Evolutionary conservation across 2,113 vertebrate genomes (phyloP), one percentile per base, ranked within the genome.

Genomic region (Syrrhaptes paradoxus): DNA sequence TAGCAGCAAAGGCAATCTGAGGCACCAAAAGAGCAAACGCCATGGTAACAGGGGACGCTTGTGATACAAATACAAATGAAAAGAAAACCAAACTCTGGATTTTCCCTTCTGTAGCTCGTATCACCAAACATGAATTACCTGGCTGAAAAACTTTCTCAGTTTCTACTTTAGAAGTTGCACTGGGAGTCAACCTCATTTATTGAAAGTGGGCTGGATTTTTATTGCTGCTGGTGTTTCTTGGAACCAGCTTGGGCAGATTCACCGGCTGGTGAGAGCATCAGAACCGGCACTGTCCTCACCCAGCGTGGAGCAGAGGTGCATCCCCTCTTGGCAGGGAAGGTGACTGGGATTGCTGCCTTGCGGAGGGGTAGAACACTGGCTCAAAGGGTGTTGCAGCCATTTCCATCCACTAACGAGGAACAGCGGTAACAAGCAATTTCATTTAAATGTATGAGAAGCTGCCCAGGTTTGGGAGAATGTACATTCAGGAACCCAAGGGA

Each of bases 1-100:
- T 98, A 73, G 48, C 91, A 97, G 73, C 99, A 99, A 34, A 80
- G 96, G 81, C 98, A 99, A 73, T 76, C 98, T 99, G 94, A 38
- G 77, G 51, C 55, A 79, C 7, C 49, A 73, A 85, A 94, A 89
- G 31, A 94, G 12, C 21, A 93, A 89, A 85, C 26, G 25, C 3
- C 11, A 22, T 8, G 6, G 43, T 66, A 87, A 80, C 17, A 87
- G 73, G 66, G 41, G 12, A 67, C 9, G 71, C 29, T 90, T 76
- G 72, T 75, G 51, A 46, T 32, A 48, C 17, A 80, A 83, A 77
- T 55, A 57, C 20, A 67, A 76, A 77, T 19, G 2, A 91, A 83
- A 62, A 73, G 32, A 58, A 76, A 92, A 67, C 38, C 20, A 52
- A 34, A 71, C 17, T 57, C 62, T 73, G 55, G 18, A 32, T 85